Evolutionary conservation across 1,140 invertebrate species (phyloP).

Genomic region (Pseudomyrmex cubaensis): DNA sequence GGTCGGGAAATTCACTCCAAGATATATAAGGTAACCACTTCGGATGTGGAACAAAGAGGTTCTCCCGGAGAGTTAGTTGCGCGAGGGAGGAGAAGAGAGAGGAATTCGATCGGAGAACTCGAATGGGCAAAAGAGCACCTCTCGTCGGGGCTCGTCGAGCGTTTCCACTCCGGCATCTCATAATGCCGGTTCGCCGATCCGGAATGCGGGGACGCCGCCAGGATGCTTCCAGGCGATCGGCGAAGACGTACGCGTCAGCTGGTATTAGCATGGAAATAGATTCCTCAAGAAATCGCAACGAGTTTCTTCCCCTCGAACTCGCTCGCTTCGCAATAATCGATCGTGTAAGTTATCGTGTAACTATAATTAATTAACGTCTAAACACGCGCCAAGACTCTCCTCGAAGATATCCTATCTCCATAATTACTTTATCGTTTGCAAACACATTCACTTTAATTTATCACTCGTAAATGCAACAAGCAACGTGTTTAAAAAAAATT

Average conservation of each 20-base stretch:
- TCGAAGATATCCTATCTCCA: no score
- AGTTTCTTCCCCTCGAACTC: background rate
- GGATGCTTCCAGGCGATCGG: slow-evolving; percentile 58
- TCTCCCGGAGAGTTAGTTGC: background rate
- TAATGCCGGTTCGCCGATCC: slow-evolving; percentile 61
- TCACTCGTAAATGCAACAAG: background rate
- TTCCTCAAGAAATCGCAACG: background rate
- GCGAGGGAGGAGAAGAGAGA: background rate
- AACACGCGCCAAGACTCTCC: no score
- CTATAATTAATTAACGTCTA: no score
- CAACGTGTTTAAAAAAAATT: no score
- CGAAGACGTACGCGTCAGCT: background rate
- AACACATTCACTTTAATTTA: background rate
- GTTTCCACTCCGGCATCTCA: slow-evolving; percentile 74
- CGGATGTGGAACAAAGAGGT: slow-evolving; percentile 10
- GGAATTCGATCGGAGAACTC: slow-evolving; percentile 66
- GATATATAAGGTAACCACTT: slow-evolving; percentile 7
- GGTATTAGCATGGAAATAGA: background rate
- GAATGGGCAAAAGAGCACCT: slow-evolving; percentile 74
- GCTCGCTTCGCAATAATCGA: no score
- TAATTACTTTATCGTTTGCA: background rate
- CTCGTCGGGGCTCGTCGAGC: slow-evolving; percentile 67
- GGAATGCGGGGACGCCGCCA: slow-evolving; percentile 56
- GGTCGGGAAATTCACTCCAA: slow-evolving; percentile 60
- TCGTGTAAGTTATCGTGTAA: no score